Conservation (phyloP, 2,113 vertebrate species). For the Mus pahari region DNA sequence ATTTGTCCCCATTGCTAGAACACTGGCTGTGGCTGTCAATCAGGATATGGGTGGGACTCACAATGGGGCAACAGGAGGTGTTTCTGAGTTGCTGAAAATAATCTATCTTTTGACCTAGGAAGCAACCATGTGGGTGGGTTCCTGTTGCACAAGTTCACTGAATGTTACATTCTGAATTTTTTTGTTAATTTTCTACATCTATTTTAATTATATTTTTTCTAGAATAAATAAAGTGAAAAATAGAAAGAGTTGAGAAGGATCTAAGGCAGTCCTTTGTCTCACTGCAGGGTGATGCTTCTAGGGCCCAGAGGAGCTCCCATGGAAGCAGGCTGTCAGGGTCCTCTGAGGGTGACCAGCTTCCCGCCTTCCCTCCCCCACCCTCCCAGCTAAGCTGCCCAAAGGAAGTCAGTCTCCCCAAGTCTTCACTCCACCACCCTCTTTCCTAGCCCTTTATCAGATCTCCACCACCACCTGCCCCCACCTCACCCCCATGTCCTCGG, state of each 20-base stretch:
- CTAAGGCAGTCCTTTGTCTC: background rate
- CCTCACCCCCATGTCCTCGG: fast-evolving
- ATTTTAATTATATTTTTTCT: background rate
- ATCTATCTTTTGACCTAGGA: background rate
- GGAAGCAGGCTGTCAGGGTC: background rate
- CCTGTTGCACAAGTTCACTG: background rate
- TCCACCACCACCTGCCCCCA: background rate
- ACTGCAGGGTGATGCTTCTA: background rate
- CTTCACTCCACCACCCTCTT: background rate
- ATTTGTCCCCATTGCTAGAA: background rate
- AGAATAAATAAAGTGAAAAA: background rate
- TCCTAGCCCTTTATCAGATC: background rate
- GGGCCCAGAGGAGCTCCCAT: background rate
- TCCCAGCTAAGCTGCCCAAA: background rate
- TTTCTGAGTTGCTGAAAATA: background rate
- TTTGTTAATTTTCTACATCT: background rate
- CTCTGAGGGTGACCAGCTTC: background rate
- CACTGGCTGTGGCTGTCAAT: background rate
- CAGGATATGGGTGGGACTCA: background rate
- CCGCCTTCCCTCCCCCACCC: background rate
- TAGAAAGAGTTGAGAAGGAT: background rate
- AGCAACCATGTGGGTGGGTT: background rate
- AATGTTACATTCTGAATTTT: background rate
- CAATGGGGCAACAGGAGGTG: too few relatives aligned
- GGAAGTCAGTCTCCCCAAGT: background rate